phyloP scores from a whole-genome alignment of 2,888 invertebrate genomes.

The Trachelus tabidus region DNA sequence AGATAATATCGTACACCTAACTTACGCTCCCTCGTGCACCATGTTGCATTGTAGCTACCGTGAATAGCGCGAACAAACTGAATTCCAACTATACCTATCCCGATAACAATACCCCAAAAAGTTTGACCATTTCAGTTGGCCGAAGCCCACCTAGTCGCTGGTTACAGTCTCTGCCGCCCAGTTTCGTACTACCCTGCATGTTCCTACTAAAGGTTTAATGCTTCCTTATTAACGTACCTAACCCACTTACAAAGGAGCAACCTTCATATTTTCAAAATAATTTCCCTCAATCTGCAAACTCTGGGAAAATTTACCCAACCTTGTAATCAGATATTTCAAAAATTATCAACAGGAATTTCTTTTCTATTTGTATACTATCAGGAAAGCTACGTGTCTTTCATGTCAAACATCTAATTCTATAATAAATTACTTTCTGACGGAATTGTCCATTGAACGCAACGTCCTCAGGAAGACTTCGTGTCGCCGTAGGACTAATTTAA shows the following conservation, averaged over 20 bases:
- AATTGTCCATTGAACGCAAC: background rate
- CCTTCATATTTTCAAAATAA: background rate
- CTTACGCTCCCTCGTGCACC: conserved; percentile 3
- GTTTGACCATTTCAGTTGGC: conserved; percentile 11
- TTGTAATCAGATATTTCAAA: background rate
- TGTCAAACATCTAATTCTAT: background rate
- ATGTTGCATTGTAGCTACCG: conserved; percentile 1
- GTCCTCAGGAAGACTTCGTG: background rate
- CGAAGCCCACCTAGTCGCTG: background rate
- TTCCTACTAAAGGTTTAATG: background rate
- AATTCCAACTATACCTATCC: conserved; percentile 37
- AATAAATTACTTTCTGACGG: background rate
- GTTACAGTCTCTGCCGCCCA: background rate
- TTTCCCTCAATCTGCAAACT: background rate
- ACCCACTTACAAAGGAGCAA: background rate
- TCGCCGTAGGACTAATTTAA: conserved; percentile 10
- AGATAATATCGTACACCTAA: conserved; percentile 8
- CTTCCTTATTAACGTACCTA: background rate
- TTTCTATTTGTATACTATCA: background rate
- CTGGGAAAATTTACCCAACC: background rate
- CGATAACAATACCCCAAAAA: conserved; percentile 37
- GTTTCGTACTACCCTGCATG: background rate
- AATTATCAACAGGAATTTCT: background rate
- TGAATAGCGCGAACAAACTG: conserved; percentile 18
- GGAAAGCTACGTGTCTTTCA: background rate